phyloP scores from a whole-genome alignment of 2,113 vertebrate genomes.

The Nicator chloris region DNA sequence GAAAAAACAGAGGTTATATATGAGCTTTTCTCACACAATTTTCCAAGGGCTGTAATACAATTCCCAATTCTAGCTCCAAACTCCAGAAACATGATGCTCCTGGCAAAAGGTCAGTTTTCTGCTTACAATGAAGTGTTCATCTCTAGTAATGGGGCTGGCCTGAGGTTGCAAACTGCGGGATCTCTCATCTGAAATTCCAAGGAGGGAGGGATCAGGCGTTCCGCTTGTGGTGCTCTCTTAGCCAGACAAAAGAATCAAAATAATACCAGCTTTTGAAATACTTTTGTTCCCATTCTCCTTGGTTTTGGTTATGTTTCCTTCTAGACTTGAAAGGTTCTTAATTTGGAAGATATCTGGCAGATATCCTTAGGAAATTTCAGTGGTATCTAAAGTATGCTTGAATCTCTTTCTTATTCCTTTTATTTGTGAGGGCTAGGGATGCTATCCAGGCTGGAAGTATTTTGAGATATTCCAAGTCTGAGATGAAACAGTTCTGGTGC shows the following conservation, averaged over 20 bases:
- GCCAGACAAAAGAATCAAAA: background rate
- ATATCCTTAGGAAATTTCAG: background rate
- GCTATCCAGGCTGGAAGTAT: background rate
- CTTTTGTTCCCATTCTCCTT: background rate
- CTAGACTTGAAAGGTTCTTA: background rate
- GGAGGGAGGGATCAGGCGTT: background rate
- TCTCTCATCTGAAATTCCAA: background rate
- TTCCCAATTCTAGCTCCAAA: background rate
- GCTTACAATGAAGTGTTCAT: background rate
- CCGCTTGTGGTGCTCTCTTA: background rate
- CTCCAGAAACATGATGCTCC: background rate
- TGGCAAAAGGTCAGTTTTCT: background rate
- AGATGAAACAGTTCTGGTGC: background rate
- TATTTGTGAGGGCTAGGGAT: background rate
- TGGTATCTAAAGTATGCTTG: background rate
- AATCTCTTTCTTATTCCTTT: background rate
- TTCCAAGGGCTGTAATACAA: background rate
- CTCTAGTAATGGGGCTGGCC: background rate
- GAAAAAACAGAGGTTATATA: background rate
- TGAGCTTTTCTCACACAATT: background rate
- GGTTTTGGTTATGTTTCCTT: background rate
- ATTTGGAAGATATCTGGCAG: conserved; percentile 6
- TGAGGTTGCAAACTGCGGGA: background rate
- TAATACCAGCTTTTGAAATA: background rate
- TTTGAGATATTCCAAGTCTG: background rate